phyloP scores from a whole-genome alignment of 2,797 vertebrate species.

The Stomatorhinus walkeri region DNA sequence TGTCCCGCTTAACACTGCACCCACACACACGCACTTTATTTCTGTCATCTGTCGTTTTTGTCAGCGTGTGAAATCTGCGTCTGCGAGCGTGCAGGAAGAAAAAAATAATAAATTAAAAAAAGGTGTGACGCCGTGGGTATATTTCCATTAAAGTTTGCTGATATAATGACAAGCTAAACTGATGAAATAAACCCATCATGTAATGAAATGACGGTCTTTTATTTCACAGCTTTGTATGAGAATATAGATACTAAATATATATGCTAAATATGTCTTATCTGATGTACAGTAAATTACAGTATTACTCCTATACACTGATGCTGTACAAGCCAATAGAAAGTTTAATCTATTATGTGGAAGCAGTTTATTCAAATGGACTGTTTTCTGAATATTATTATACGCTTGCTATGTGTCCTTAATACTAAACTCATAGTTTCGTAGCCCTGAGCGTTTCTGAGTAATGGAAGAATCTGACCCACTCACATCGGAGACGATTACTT shows the following conservation, averaged over 20 bases:
- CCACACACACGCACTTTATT: background rate
- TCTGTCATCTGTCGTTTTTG: conserved; percentile 13
- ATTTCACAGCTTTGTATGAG: background rate
- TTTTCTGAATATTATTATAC: background rate
- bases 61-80: conserved; percentile 7
- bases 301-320: background rate
- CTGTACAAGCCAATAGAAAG: background rate
- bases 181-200: background rate
- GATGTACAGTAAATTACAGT: background rate
- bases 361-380: background rate
- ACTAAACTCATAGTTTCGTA: background rate
- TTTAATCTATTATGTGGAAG: background rate
- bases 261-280: background rate
- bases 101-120: background rate
- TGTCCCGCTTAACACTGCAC: conserved; percentile 2
- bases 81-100: background rate
- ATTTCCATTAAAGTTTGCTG: conserved; percentile 11
- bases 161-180: conserved; percentile 1
- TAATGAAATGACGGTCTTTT: background rate
- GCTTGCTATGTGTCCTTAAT: conserved; percentile 2
- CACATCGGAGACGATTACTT: background rate
- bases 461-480: conserved; percentile 1
- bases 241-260: background rate
- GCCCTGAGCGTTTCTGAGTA: background rate
- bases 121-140: background rate